Evolutionary conservation across 2,797 vertebrate genomes (phyloP), one percentile per base, ranked within the genome.

Genomic region (Brachyalestes nurse): DNA sequence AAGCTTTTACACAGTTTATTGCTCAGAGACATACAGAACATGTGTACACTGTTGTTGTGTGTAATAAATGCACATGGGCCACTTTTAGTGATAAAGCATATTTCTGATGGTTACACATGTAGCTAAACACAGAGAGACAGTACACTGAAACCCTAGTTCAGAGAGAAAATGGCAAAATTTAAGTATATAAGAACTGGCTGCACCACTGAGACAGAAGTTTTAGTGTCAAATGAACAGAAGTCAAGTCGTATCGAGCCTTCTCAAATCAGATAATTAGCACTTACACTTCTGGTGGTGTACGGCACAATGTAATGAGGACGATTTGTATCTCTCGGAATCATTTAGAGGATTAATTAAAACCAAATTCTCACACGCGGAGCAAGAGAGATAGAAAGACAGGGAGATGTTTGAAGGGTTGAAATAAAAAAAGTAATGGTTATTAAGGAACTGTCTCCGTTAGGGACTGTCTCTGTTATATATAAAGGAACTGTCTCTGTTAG

Each of bases 311-410:
- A 80, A 79, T 45, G 61, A 65, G 74, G 61, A 77, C 60, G 84
- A 80, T 74, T 70, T 77, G 64, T 64, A 75, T 86, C 79, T 79
- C 58, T 74, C 74, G 71, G 65, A 53, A 82, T 76, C 74, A 77
- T 77, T 76, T 78, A 74, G 57, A 49, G 42, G 64, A 79, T 79
- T 82, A 57, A 82, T 82, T 82, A 65, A 74, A 80, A 75, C 69
- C 78, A 84, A 83, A 72, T 40, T 61, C 47, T 82, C 34, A 82
- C 28, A 57, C 9, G 64, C 78, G 47, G 21, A 62, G 40, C 6
- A 49, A 73, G 47, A 60, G 23, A 10, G 38, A 49, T 45, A 23
- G 42, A 66, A 72, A 66, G 28, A 51, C 71, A 77, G 69, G 57
- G 66, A 71, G 38, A 58, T 38, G 25, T 40, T 6, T 38, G 6